These are phyloP conservation scores for Xenopus borealis DNA, from an alignment of 2,113 vertebrate species.

Conservation along the genomic window DNA sequence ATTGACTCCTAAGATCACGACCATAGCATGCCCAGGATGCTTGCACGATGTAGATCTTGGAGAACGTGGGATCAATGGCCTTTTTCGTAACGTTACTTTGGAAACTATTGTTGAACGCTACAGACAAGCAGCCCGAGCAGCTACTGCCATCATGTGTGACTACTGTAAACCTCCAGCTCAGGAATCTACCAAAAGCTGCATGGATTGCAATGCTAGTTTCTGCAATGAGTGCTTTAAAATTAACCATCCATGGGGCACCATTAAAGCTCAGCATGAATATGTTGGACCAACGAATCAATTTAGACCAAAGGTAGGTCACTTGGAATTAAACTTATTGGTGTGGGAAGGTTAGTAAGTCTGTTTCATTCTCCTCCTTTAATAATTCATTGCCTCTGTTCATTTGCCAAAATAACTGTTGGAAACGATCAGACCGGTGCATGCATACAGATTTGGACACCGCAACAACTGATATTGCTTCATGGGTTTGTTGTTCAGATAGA, in stretches of 20 bases:
- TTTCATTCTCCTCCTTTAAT: no score
- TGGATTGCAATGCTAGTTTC: constrained; percentile 95
- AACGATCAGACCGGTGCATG: no score
- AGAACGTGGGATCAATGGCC: constrained; percentile 91
- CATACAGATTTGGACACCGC: no score
- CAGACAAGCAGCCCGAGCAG: constrained; percentile 88
- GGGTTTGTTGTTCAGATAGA: no score
- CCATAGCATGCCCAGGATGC: constrained; percentile 89
- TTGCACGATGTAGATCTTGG: constrained; percentile 90
- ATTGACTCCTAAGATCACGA: constrained; percentile 78
- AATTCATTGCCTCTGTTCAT: no score
- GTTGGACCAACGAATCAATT: constrained; percentile 94
- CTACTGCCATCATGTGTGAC: constrained; percentile 91
- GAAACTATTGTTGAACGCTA: constrained; percentile 95
- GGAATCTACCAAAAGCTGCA: constrained; percentile 95
- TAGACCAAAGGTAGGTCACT: constrained; percentile 80
- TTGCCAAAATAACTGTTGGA: no score
- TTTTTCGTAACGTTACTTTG: constrained; percentile 94
- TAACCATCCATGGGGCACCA: constrained; percentile 92
- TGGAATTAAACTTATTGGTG: no score
- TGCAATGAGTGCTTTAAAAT: constrained; percentile 97
- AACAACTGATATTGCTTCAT: no score
- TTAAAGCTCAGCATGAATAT: constrained; percentile 93
- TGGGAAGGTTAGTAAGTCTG: no score
- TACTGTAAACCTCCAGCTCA: constrained; percentile 89